Evolutionary conservation across 2,113 vertebrate genomes (phyloP).

Genomic region (Pterophyllum scalare): DNA sequence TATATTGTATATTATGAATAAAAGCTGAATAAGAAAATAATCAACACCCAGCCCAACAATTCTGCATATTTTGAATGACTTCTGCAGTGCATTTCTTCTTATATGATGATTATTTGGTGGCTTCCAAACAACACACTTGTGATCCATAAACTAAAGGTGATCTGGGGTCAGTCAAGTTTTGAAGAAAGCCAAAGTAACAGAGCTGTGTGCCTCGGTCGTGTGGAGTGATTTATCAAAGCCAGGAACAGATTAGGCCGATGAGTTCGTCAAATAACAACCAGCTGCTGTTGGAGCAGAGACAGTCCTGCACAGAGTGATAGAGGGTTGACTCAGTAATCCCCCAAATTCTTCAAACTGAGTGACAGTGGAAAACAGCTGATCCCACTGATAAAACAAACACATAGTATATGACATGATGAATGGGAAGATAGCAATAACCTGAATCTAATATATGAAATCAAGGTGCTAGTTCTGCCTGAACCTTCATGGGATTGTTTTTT

Average conservation of each 20-base stretch:
- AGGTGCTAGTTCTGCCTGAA: not conserved
- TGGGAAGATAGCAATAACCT: not conserved
- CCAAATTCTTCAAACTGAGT: not conserved
- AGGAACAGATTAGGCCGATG: conserved; percentile 22
- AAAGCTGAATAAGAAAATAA: not conserved
- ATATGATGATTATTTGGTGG: not conserved
- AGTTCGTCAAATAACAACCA: conserved; percentile 61
- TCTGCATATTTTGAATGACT: not conserved
- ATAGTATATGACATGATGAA: not conserved
- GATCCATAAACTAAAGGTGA: not conserved
- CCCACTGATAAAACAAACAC: not conserved
- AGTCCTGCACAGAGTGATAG: not conserved
- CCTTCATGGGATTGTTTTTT: not conserved
- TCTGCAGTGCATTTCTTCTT: not conserved
- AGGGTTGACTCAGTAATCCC: conserved; percentile 12
- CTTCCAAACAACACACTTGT: not conserved
- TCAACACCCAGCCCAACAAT: too few species aligned
- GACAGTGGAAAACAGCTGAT: not conserved
- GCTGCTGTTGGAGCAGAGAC: conserved; percentile 56
- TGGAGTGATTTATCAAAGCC: conserved; percentile 13
- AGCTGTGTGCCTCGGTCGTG: not conserved
- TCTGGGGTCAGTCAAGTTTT: not conserved
- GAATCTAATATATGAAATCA: not conserved
- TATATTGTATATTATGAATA: not conserved
- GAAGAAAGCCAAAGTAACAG: not conserved